Evolutionary conservation across 2,888 invertebrate species (phyloP), one percentile per base, ranked within the genome.

Genomic region (Escarpia spicata): DNA sequence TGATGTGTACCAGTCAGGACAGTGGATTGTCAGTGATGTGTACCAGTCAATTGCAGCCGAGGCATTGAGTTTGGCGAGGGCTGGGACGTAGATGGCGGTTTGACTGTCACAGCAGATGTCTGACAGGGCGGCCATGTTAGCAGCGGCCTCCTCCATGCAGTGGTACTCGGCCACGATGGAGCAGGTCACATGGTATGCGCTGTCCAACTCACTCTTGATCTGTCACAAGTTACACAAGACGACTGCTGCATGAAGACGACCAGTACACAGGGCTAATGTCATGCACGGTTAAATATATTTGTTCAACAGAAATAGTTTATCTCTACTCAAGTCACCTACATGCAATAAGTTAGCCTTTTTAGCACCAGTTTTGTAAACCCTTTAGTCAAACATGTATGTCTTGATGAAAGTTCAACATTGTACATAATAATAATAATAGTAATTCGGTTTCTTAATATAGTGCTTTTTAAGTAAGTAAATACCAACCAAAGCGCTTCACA

Each of bases 141-240:
- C 75, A 6, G 75, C 75, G 4, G 75, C 75, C 75, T 75, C 75
- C 75, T 75, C 75, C 75, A 75, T 75, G 75, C 75, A 75, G 26
- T 75, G 75, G 26, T 75, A 75, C 75, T 75, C 75, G n/a, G 75
- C 75, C 26, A 26, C 75, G 19, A 75, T 75, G 75, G 75, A 75
- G 75, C 75, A 75, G 75, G 75, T 75, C 75, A 75, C 75, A 26
- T 75, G 75, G 75, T 75, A 75, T 26, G 75, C 75, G 19, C 26
- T 75, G 75, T 75, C 75, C 26, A 75, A 75, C 75, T 75, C 75
- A 75, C 75, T 75, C 75, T 75, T 75, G 75, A 26, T 75, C 75
- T 75, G 75, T 75, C 75, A 75, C 19, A 26, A 26, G n/a, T n/a
- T 26, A 6, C 6, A 75, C n/a, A n/a, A 75, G 75, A 26, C n/a